Evolutionary conservation across 2,113 vertebrate genomes (phyloP).

Genomic region (Martes martes): DNA sequence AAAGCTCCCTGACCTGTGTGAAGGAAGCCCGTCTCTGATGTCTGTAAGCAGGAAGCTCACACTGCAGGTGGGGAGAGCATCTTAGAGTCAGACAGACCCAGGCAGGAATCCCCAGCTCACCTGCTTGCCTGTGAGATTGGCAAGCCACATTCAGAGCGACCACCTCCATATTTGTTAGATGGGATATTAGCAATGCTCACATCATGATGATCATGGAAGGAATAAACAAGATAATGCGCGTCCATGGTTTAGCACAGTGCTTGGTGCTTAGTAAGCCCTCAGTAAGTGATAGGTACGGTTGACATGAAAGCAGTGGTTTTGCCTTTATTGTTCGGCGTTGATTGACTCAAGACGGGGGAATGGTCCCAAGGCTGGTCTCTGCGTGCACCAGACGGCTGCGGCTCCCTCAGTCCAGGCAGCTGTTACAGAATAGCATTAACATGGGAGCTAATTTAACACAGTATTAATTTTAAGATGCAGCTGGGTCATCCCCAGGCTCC

Average conservation of each 20-base stretch:
- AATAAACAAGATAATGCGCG: not conserved
- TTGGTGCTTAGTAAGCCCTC: not conserved
- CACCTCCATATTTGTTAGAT: not conserved
- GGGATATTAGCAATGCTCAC: fast-evolving
- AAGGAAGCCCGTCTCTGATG: not conserved
- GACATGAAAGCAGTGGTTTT: not conserved
- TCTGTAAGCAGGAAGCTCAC: not conserved
- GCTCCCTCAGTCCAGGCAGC: not conserved
- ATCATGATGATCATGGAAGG: not conserved
- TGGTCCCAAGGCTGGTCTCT: not conserved
- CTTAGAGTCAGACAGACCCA: not conserved
- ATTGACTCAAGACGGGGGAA: not conserved
- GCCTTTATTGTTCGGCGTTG: not conserved
- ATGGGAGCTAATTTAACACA: constrained; percentile 8
- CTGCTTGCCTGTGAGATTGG: not conserved
- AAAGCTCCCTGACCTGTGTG: not conserved
- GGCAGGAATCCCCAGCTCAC: not conserved
- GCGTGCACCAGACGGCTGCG: no score
- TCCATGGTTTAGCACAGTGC: not conserved
- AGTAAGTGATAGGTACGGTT: not conserved
- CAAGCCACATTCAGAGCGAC: not conserved
- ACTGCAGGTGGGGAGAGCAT: not conserved
- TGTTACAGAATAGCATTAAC: not conserved
- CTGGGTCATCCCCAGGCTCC: constrained; percentile 20
- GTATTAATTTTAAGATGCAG: constrained; percentile 54